A percentile compares a stretch with the other conserved stretches of the same genome.
These are phyloP conservation scores for Idaea dimidiata DNA, from an alignment of 2,888 invertebrate genomes.

Conservation along the genomic window DNA sequence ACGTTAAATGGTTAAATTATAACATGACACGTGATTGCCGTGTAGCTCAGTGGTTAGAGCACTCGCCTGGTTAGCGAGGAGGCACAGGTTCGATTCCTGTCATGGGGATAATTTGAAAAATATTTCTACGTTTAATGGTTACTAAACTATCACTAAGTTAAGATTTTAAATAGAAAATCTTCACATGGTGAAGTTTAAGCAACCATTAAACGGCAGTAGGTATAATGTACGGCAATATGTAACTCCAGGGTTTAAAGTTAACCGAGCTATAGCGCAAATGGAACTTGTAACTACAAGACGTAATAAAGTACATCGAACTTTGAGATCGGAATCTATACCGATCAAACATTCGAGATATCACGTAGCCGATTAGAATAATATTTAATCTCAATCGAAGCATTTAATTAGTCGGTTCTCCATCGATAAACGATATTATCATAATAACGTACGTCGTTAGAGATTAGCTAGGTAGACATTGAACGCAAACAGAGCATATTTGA, in stretches of 20 bases:
- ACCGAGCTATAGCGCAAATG: not conserved
- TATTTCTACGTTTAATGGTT: too few species aligned
- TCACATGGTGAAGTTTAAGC: too few species aligned
- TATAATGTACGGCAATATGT: not conserved
- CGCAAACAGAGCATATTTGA: too few species aligned
- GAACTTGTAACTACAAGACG: not conserved
- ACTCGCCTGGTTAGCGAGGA: too few species aligned
- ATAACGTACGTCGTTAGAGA: not conserved
- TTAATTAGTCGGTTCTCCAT: not conserved
- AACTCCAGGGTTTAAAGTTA: not conserved
- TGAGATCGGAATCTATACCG: not conserved
- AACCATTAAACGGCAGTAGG: too few species aligned
- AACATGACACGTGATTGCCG: too few species aligned
- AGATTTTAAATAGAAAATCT: too few species aligned
- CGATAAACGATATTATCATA: not conserved
- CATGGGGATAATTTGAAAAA: too few species aligned
- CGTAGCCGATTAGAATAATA: not conserved
- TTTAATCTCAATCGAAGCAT: not conserved
- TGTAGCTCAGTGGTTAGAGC: too few species aligned
- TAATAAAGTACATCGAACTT: not conserved
- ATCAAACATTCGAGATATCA: not conserved
- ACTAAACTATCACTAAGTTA: too few species aligned
- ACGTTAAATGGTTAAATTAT: too few species aligned
- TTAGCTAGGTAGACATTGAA: not conserved
- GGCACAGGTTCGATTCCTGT: too few species aligned